Percentiles rank a stretch among this genome's conserved stretches.
These are phyloP conservation scores for Catostylus mosaicus DNA, from an alignment of 30 jellyfish, hydroid and myxozoan species.

Conservation along the genomic window DNA sequence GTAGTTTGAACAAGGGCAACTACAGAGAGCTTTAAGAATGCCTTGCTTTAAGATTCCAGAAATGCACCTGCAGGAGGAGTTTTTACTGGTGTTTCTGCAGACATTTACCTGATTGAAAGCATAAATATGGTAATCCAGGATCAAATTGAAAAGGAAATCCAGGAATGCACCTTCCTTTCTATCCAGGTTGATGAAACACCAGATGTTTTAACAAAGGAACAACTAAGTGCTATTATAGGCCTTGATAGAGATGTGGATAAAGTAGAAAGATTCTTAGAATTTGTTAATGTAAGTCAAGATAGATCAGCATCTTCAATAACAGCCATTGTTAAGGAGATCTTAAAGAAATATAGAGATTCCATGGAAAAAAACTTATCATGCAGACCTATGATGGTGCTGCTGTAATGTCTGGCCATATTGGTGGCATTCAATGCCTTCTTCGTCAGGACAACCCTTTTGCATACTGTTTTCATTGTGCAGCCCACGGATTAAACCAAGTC, in stretches of 20 bases:
- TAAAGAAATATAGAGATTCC: slow-evolving; percentile 19
- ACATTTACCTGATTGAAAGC: slow-evolving; percentile 11
- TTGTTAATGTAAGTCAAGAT: slow-evolving; percentile 38
- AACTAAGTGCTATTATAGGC: slow-evolving; percentile 28
- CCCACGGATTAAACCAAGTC: too few species aligned
- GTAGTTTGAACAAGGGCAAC: slow-evolving; percentile 30
- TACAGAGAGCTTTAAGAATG: slow-evolving; percentile 39
- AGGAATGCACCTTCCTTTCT: neutral
- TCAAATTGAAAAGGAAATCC: slow-evolving; percentile 3
- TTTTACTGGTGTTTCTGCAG: slow-evolving; percentile 62
- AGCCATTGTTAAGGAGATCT: slow-evolving; percentile 17
- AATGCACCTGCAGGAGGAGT: slow-evolving; percentile 9
- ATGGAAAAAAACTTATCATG: slow-evolving; percentile 30
- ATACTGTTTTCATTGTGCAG: too few species aligned
- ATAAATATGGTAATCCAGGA: slow-evolving; percentile 2
- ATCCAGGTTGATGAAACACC: slow-evolving; percentile 44
- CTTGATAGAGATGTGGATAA: slow-evolving; percentile 23
- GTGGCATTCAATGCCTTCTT: slow-evolving; percentile 27
- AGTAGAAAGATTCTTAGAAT: slow-evolving; percentile 26
- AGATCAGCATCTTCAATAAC: slow-evolving; percentile 47
- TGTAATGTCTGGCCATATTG: slow-evolving; percentile 41
- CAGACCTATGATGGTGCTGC: slow-evolving; percentile 57
- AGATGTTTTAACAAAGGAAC: slow-evolving; percentile 35
- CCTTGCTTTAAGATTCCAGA: neutral
- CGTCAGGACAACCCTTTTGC: slow-evolving; percentile 27